Evolutionary conservation across 2,113 vertebrate species (phyloP).

Genomic region (Myiozetetes cayanensis): DNA sequence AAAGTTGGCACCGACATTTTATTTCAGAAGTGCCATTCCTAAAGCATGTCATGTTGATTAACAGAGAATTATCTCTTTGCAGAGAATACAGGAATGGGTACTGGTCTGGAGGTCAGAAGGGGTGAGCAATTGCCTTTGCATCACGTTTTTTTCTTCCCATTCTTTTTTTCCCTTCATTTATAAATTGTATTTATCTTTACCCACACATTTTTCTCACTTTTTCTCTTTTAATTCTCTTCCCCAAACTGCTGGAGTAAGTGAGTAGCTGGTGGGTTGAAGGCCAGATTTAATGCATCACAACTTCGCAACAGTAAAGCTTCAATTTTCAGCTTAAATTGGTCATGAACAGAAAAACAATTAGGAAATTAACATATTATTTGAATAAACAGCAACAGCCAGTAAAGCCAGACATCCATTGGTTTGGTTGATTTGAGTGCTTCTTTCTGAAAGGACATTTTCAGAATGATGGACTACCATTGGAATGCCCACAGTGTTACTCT

Average conservation of each 20-base stretch:
- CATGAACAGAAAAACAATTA: not conserved
- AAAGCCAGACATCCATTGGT: not conserved
- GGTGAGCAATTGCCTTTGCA: not conserved
- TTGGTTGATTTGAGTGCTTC: not conserved
- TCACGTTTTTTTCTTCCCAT: rapidly evolving
- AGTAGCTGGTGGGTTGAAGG: not conserved
- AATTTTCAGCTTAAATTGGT: not conserved
- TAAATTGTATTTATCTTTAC: not conserved
- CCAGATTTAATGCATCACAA: not conserved
- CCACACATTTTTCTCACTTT: not conserved
- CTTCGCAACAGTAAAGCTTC: not conserved
- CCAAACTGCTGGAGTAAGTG: not conserved
- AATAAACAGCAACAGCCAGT: not conserved
- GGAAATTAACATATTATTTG: not conserved
- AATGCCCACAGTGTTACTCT: not conserved
- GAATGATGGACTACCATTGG: not conserved
- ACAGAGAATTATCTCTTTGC: not conserved
- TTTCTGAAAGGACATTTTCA: constrained; percentile 9
- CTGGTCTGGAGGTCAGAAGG: not conserved
- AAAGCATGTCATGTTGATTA: not conserved
- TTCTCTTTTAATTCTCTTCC: not conserved
- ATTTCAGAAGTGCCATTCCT: not conserved
- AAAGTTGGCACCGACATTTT: not conserved
- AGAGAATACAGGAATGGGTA: not conserved
- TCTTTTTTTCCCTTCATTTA: not conserved